Percentiles rank a stretch among this genome's conserved stretches.
These are phyloP conservation scores for Pseudonaja textilis DNA, from an alignment of 2,113 vertebrate species.

Conservation along the genomic window DNA sequence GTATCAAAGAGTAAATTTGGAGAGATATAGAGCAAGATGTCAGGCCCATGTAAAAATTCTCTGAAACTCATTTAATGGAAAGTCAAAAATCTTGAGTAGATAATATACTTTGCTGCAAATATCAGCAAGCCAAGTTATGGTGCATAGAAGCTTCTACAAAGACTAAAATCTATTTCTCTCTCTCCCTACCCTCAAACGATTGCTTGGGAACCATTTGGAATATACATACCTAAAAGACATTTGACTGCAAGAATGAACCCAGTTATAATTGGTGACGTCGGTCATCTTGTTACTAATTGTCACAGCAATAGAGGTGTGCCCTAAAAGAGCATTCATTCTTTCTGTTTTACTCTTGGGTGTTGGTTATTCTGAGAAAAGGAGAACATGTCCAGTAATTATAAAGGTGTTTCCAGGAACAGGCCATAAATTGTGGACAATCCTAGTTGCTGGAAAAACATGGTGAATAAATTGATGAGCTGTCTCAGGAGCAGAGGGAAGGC, in stretches of 20 bases:
- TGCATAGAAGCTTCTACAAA: background rate
- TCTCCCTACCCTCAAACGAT: background rate
- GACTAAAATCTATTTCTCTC: background rate
- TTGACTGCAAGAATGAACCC: background rate
- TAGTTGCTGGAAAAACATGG: background rate
- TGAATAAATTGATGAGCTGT: background rate
- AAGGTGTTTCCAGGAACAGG: background rate
- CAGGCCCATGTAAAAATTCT: background rate
- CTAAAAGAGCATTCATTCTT: background rate
- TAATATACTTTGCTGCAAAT: background rate
- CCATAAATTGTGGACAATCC: background rate
- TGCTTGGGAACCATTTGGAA: background rate
- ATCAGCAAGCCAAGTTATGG: background rate
- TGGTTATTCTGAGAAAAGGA: background rate
- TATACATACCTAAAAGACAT: background rate
- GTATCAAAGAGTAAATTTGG: background rate
- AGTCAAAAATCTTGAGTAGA: background rate
- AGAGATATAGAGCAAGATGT: background rate
- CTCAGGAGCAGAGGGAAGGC: background rate
- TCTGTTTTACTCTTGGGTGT: background rate
- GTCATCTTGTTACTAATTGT: background rate
- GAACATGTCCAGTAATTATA: background rate
- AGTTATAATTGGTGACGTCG: background rate
- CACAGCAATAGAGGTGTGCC: background rate
- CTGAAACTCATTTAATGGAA: background rate